Evolutionary conservation across 92 coral and sea anemone genomes (phyloP), one percentile per base, ranked within the genome.

Genomic region (Epizoanthus stellaris): DNA sequence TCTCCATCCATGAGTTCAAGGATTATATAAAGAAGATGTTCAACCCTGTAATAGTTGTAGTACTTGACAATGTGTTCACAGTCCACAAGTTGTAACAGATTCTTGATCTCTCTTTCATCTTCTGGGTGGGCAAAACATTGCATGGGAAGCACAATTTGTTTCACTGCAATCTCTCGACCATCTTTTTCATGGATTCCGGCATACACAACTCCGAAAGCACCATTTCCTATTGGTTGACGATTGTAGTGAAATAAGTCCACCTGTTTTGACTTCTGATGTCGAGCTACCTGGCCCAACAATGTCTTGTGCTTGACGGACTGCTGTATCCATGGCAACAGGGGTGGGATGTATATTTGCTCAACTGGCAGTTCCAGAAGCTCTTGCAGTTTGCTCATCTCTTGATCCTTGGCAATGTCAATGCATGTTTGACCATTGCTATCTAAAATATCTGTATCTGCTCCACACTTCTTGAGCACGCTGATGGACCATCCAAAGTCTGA

Each of bases 1-100:
- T 89, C 92, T 17, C 93, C 93, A 60, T 90, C 93, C 93, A 90
- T 90, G 12, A 90, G 67, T 52, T 90, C 93, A 42, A 90, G 79
- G 52, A 71, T 70, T 38, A 90, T 75, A 42, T 67, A 90, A 15
- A 86, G 84, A 70, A 82, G 87, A 39, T 40, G 34, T 39, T 62
- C 17, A 23, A 82, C 82, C 45, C 84, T 88, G 25, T 43, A 12
- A 5, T 80, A 11, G 36, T 20, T 58, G 40, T 90, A 87, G 65
- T 80, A 82, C 10, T 87, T 65, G 23, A 90, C 57, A 52, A 90
- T 85, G n/a, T 90, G 59, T 16, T 69, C 80, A 61, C 83, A 87
- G 23, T 83, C 45, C 12, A 85, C 82, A 9, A 90, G 63, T 21
- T 68, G 19, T 6, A 74, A 75, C 60, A 90, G 84, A 19, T 88